Evolutionary conservation across 2,113 vertebrate genomes (phyloP), one percentile per base, ranked within the genome.

Genomic region (Cettia cetti): DNA sequence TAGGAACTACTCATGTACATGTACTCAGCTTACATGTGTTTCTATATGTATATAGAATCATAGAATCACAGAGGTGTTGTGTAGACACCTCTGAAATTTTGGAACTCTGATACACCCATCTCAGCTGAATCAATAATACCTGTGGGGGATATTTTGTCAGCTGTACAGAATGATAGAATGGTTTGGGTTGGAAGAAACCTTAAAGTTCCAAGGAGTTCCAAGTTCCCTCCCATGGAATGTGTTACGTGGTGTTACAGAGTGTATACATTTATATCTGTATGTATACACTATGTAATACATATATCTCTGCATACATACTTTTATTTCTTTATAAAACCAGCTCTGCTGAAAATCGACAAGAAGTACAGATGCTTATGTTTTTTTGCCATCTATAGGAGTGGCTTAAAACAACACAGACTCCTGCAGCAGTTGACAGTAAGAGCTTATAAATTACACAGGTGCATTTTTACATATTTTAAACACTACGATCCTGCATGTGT

Each of bases 61-160:
- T 30, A 47, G n/a, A 74, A 33, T 72, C 42, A 42, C 7, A 59
- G n/a, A 53, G 26, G 44, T 24, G 22, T 35, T 90, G 23, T 37
- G n/a, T 89, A 78, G 79, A 90, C 44, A 64, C 44, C 28, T 74
- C 75, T 60, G 35, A 75, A 71, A 54, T 69, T 63, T 30, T 89
- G 53, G 45, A 82, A n/a, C 52, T 76, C 61, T 83, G 42, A 61
- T 81, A 39, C 17, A 39, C n/a, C 44, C 60, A 63, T 15, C 65
- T 75, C 82, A 71, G 52, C 79, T 93, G 85, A 92, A 83, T 88
- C 76, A 75, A 0, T 86, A 93, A 71, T 92, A 96, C 82, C 87
- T 81, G 60, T 49, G 74, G 71, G 68, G 35, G 27, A 60, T 26
- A 80, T 94, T 81, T 93, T 92, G 84, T 95, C 82, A 93, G 76